A percentile compares a stretch with the other conserved stretches of the same genome.
Conservation (phyloP, 2,888 invertebrate species). For the Lepidocyrtinus sp. region DNA sequence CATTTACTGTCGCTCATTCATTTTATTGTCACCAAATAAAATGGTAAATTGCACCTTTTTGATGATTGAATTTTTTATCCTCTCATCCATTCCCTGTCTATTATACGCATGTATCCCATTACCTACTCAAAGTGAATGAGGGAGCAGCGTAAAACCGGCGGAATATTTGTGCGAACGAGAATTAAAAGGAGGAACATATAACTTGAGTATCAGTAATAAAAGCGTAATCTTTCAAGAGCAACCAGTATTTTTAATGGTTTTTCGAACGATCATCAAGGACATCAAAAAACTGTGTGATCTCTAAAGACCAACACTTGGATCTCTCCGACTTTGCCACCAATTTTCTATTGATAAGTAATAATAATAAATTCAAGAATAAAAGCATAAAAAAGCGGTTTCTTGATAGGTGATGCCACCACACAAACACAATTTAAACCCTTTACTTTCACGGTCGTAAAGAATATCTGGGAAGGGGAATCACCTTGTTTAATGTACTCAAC, state of each 20-base stretch:
- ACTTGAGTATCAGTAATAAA: constrained; percentile 33
- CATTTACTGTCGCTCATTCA: constrained; percentile 43
- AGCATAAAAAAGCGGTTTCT: neutral
- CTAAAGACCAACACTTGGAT: neutral
- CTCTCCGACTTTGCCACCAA: neutral
- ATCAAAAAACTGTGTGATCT: constrained; percentile 8
- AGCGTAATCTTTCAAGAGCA: constrained; percentile 49
- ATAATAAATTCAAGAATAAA: neutral
- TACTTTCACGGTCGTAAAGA: neutral
- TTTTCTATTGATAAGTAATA: neutral
- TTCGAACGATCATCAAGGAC: constrained; percentile 40
- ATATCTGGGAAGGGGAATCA: no score
- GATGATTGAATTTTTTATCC: constrained; percentile 39
- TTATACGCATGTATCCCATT: no score
- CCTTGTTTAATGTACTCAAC: neutral
- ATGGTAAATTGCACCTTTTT: constrained; percentile 46
- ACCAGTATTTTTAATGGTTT: constrained; percentile 47
- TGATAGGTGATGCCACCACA: neutral
- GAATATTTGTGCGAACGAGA: neutral
- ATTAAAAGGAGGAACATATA: constrained; percentile 15
- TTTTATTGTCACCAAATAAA: constrained; percentile 57
- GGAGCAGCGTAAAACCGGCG: neutral
- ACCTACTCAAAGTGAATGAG: no score
- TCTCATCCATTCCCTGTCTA: neutral
- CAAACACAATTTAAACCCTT: neutral